Conservation (phyloP, 2,113 vertebrate species). For the Anarhynchus alexandrinus region DNA sequence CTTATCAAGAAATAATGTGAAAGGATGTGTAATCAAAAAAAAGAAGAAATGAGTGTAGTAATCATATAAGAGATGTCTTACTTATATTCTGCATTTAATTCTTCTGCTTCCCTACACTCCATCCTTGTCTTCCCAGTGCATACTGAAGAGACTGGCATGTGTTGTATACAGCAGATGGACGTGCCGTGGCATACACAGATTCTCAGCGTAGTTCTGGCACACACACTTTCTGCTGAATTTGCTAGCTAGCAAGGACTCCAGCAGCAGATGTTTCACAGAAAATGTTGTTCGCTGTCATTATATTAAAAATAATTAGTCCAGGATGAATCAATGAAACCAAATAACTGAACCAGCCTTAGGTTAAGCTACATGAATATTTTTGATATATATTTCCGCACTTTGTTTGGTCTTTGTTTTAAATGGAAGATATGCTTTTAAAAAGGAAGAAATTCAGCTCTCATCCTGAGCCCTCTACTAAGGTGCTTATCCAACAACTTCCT, state of each 20-base stretch:
- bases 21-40: background rate
- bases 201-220: constrained; percentile 16
- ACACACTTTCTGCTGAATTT: constrained; percentile 18
- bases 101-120: background rate
- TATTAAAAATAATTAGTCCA: constrained; percentile 15
- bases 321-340: background rate
- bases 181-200: background rate
- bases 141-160: constrained; percentile 15
- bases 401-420: background rate
- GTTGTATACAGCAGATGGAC: constrained; percentile 33
- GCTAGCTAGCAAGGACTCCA: constrained; percentile 4
- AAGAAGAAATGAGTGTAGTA: rapidly evolving
- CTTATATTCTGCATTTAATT: background rate
- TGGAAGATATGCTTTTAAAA: background rate
- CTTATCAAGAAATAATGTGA: background rate
- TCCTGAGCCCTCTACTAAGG: background rate
- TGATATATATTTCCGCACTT: background rate
- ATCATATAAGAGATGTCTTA: background rate
- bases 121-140: background rate
- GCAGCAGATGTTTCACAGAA: constrained; percentile 16
- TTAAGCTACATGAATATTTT: background rate
- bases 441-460: background rate
- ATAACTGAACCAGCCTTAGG: background rate
- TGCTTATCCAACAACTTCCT: background rate
- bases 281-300: background rate